Percentiles rank a stretch among this genome's conserved stretches.
These are phyloP conservation scores for Melanostoma mellinum DNA, from an alignment of 2,888 invertebrate species.

Conservation along the genomic window DNA sequence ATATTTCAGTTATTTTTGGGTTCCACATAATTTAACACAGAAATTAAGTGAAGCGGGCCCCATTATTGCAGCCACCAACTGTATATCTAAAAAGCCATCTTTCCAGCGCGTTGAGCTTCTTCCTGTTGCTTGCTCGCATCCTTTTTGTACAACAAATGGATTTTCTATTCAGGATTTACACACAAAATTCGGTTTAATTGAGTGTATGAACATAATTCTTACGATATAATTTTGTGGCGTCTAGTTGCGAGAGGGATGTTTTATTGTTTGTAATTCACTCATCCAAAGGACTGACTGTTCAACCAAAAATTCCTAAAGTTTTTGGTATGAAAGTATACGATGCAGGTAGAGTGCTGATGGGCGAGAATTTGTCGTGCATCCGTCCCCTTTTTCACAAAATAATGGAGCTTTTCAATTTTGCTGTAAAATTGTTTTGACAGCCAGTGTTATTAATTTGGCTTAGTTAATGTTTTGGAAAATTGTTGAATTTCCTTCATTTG, in stretches of 20 bases:
- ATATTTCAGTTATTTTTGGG: slow-evolving; percentile 60
- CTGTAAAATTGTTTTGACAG: slow-evolving; percentile 69
- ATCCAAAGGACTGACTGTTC: slow-evolving; percentile 4
- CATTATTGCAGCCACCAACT: slow-evolving; percentile 8
- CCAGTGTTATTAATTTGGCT: slow-evolving; percentile 65
- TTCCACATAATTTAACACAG: slow-evolving; percentile 43
- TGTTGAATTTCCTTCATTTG: slow-evolving; percentile 43
- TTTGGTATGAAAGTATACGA: neutral
- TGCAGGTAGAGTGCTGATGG: slow-evolving; percentile 1
- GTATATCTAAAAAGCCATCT: slow-evolving; percentile 37
- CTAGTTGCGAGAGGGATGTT: neutral
- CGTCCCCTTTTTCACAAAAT: neutral
- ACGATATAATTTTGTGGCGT: slow-evolving; percentile 55
- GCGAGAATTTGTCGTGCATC: neutral
- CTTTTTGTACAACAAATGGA: slow-evolving; percentile 45
- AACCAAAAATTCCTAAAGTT: slow-evolving; percentile 1
- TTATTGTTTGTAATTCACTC: slow-evolving; percentile 4
- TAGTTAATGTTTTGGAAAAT: slow-evolving; percentile 70
- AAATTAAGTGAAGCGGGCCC: slow-evolving; percentile 3
- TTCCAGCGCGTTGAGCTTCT: neutral
- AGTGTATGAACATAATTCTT: slow-evolving; percentile 72
- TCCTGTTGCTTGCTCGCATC: slow-evolving; percentile 19
- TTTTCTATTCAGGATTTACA: slow-evolving; percentile 56
- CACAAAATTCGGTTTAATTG: slow-evolving; percentile 71
- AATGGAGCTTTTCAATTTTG: slow-evolving; percentile 55